phyloP scores from a whole-genome alignment of 2,888 invertebrate genomes.

The Harpalus rubripes region DNA sequence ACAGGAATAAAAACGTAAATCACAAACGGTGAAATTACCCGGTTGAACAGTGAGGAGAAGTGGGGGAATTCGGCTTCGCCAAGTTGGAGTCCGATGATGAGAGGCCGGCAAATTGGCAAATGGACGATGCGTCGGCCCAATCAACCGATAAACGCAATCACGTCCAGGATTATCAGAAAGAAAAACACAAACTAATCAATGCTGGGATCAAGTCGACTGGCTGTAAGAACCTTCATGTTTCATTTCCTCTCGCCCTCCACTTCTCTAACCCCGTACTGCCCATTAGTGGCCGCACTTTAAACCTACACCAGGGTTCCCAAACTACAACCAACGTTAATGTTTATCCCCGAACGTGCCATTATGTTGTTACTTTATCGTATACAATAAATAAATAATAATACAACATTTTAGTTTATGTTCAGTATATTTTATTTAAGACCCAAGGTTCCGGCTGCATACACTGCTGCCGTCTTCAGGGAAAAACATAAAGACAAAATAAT shows the following conservation, averaged over 20 bases:
- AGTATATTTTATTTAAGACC: too few species aligned
- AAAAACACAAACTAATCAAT: constrained; percentile 66
- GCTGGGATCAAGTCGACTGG: constrained; percentile 50
- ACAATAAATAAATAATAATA: too few species aligned
- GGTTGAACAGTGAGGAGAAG: constrained; percentile 1
- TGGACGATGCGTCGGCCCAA: constrained; percentile 56
- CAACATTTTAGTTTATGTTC: too few species aligned
- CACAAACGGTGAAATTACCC: constrained; percentile 34
- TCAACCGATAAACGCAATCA: constrained; percentile 65
- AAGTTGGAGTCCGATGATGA: constrained; percentile 38
- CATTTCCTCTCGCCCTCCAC: constrained; percentile 14
- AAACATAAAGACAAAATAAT: too few species aligned
- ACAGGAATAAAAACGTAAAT: constrained; percentile 53
- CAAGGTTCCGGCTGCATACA: too few species aligned
- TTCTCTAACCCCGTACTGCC: not conserved
- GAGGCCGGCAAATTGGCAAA: constrained; percentile 35
- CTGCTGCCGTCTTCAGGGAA: too few species aligned
- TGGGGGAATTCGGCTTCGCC: not conserved
- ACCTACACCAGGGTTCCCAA: not conserved
- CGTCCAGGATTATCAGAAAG: constrained; percentile 66
- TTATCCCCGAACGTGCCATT: too few species aligned
- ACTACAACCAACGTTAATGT: too few species aligned
- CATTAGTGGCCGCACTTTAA: constrained; percentile 21
- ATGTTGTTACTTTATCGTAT: too few species aligned
- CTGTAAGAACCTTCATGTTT: constrained; percentile 44